Conservation (phyloP, 2,888 invertebrate genomes). For the Beris chalybata region DNA sequence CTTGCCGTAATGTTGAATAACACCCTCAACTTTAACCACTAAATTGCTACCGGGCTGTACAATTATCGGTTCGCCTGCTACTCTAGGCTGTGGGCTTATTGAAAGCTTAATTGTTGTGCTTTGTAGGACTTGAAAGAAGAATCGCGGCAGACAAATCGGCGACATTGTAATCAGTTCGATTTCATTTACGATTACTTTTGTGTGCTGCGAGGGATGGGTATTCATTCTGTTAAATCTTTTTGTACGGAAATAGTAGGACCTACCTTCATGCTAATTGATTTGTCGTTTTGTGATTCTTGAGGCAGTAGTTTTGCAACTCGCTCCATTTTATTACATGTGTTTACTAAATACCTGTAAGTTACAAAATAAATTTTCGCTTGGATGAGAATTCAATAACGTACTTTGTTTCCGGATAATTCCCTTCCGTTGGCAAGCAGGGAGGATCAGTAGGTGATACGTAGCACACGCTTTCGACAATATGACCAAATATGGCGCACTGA, state of each 20-base stretch:
- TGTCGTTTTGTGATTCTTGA: conserved; percentile 49
- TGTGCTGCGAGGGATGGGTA: conserved; percentile 50
- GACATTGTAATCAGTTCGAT: conserved; percentile 65
- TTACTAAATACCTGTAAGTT: conserved; percentile 42
- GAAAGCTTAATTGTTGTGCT: conserved; percentile 79
- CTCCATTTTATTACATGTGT: conserved; percentile 52
- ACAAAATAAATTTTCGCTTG: conserved; percentile 1
- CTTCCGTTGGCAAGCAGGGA: conserved; percentile 50
- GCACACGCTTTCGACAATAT: conserved; percentile 54
- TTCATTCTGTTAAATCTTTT: neutral
- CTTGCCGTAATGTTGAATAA: conserved; percentile 72
- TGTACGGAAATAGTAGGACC: neutral
- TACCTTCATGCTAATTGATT: conserved; percentile 53
- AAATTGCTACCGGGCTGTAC: conserved; percentile 83
- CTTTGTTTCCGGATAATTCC: conserved; percentile 54
- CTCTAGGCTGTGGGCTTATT: conserved; percentile 77
- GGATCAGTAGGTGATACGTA: conserved; percentile 54
- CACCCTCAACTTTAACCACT: conserved; percentile 92
- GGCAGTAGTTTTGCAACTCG: conserved; percentile 50
- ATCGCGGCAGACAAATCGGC: conserved; percentile 71
- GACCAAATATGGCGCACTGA: conserved; percentile 52
- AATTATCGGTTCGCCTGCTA: conserved; percentile 79
- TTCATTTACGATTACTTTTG: conserved; percentile 63
- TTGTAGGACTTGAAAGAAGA: conserved; percentile 84
- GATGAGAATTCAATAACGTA: conserved; percentile 37